Conservation (phyloP, 2,888 invertebrate genomes). For the Mystacides longicornis region DNA sequence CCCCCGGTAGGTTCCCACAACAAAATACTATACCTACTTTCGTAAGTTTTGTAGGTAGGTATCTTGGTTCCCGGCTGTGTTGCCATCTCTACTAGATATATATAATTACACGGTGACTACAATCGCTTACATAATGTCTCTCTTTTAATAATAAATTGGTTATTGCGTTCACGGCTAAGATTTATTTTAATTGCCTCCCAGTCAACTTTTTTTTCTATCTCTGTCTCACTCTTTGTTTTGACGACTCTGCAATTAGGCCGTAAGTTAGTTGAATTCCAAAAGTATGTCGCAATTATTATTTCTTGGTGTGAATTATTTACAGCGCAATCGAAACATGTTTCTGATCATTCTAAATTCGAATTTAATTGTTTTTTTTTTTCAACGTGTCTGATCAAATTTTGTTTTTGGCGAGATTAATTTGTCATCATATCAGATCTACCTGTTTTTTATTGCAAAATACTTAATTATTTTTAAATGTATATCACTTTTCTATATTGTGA, state of each 20-base stretch:
- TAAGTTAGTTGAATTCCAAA: not conserved
- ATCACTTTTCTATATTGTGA: no score
- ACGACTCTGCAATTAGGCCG: not conserved
- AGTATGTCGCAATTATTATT: not conserved
- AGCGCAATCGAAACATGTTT: no score
- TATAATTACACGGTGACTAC: not conserved
- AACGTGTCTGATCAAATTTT: no score
- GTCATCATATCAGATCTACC: no score
- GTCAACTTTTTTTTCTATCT: not conserved
- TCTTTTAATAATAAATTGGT: not conserved
- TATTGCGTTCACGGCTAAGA: not conserved
- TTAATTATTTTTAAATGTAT: no score
- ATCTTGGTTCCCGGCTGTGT: not conserved
- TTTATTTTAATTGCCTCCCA: not conserved
- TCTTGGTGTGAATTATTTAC: not conserved
- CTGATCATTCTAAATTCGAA: no score
- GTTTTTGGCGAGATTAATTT: no score
- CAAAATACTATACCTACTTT: no score
- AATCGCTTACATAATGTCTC: not conserved
- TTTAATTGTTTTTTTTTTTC: no score
- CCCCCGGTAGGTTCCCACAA: no score
- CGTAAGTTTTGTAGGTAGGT: not conserved
- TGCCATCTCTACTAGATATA: not conserved
- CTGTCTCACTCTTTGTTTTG: no score
- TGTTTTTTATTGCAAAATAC: no score